phyloP scores from a whole-genome alignment of 2,797 vertebrate species.

The Acropternis orthonyx region DNA sequence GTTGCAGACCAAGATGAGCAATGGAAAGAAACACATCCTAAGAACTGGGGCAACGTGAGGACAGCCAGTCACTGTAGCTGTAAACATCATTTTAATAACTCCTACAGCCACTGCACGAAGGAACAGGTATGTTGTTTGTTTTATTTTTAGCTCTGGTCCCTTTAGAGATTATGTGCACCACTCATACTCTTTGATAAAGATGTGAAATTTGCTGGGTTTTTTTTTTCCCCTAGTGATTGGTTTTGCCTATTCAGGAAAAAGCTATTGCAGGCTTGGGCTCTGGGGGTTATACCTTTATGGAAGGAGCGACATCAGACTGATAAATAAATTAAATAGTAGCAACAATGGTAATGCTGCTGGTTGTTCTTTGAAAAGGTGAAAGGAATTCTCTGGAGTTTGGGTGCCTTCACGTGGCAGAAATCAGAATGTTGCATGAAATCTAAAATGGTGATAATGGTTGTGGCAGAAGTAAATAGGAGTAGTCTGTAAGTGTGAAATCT shows the following conservation, averaged over 20 bases:
- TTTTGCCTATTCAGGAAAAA: background rate
- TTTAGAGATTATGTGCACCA: background rate
- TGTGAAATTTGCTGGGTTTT: background rate
- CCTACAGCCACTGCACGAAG: background rate
- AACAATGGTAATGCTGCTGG: rapidly evolving
- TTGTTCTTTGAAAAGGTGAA: background rate
- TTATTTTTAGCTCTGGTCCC: background rate
- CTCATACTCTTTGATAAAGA: background rate
- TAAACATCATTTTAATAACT: background rate
- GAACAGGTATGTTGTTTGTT: background rate
- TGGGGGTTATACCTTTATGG: background rate
- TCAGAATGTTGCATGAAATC: background rate
- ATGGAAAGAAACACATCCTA: background rate
- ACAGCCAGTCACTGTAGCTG: background rate
- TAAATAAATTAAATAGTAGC: background rate
- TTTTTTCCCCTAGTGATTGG: rapidly evolving
- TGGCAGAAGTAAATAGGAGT: background rate
- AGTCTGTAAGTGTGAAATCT: background rate
- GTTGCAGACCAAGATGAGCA: background rate
- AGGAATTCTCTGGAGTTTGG: background rate
- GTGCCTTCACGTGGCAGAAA: background rate
- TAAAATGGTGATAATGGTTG: background rate
- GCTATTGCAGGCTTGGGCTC: background rate
- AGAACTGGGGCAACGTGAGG: background rate
- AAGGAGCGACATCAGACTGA: background rate